phyloP scores from a whole-genome alignment of 2,888 invertebrate species.

The Pogonocherus hispidulus region DNA sequence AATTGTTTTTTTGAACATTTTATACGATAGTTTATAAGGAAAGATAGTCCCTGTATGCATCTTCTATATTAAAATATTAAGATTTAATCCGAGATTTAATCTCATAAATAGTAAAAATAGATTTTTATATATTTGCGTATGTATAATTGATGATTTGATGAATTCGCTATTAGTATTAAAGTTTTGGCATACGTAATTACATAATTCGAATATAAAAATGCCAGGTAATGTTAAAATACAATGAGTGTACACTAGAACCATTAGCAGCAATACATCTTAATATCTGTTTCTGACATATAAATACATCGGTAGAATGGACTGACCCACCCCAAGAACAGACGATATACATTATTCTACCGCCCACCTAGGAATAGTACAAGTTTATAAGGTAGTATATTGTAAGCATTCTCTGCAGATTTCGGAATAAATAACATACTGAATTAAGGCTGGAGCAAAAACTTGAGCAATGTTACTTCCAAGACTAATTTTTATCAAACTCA shows the following conservation, averaged over 20 bases:
- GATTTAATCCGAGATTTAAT: too few species aligned
- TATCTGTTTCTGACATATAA: slow-evolving; percentile 9
- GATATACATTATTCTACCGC: not conserved
- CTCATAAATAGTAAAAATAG: too few species aligned
- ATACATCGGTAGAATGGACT: not conserved
- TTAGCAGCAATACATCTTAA: slow-evolving; percentile 3
- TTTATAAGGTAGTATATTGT: not conserved
- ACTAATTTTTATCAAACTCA: not conserved
- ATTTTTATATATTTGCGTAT: too few species aligned
- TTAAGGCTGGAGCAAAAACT: not conserved
- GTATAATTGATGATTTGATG: too few species aligned
- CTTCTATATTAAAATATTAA: too few species aligned
- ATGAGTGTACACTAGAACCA: not conserved
- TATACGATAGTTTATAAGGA: too few species aligned
- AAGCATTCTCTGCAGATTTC: not conserved
- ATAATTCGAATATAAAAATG: not conserved
- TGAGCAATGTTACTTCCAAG: not conserved
- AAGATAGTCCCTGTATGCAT: too few species aligned
- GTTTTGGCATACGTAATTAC: too few species aligned
- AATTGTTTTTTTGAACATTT: too few species aligned
- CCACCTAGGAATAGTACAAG: not conserved
- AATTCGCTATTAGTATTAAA: too few species aligned
- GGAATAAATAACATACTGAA: not conserved
- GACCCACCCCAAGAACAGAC: slow-evolving; percentile 13
- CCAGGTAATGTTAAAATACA: not conserved